Evolutionary conservation across 2,888 invertebrate species (phyloP), one percentile per base, ranked within the genome.

Genomic region (Pseudolycoriella hygida): DNA sequence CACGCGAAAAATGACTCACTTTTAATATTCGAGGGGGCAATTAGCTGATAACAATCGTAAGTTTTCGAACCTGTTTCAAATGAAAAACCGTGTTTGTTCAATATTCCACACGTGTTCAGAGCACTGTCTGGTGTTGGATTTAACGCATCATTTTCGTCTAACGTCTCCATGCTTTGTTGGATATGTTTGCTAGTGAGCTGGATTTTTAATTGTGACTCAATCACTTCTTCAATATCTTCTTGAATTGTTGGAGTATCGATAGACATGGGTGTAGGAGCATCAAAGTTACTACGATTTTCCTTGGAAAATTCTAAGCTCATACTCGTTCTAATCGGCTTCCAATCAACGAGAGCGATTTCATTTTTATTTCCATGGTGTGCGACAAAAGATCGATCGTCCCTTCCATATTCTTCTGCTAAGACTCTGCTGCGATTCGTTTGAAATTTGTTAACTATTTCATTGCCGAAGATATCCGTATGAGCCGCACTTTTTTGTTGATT

Each of bases 31-130:
- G 34, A 34, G 6, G 34, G 34, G 8, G 15, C 3, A 34, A 14
- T 34, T 4, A 14, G 34, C 34, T 14, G 5, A 34, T 34, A 34
- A 12, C 34, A 34, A 12, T 34, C 15, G 4, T 34, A 12, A 34
- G 34, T 8, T 34, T 34, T 5, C 38, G 47, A 4, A 8, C 4
- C 8, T 25, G 25, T 25, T 8, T 25, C 43, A 46, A 59, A 58
- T 39, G 49, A 17, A 40, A 59, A 58, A 1, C 57, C 58, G 14
- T 54, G 12, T 17, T 54, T 55, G 5, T 55, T 52, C 45, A 53
- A 49, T 10, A 58, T 48, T 3, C 58, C 58, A 31, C 57, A 57
- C 1, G 57, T 58, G 45, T 56, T 59, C 20, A 59, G 47, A 1
- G 53, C 59, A 50, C 53, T 53, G 25, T 56, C 55, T 12, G 59